Evolutionary conservation across 92 coral and sea anemone genomes (phyloP).

Genomic region (Blastomussa wellsi): DNA sequence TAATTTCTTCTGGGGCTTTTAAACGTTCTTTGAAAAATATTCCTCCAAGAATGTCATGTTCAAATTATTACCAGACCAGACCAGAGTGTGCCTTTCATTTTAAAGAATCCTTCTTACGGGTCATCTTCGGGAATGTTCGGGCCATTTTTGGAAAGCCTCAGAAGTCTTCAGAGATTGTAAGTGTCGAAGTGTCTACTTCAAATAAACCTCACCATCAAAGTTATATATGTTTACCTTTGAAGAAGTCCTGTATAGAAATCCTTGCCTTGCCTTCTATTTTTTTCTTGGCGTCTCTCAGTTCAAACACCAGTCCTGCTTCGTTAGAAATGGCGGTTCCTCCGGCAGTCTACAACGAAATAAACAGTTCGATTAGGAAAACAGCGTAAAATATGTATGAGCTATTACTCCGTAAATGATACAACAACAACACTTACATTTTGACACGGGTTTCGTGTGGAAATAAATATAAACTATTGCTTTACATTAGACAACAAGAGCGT

Average conservation of each 20-base stretch:
- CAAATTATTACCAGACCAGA: not conserved
- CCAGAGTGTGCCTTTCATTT: not conserved
- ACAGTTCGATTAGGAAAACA: not conserved
- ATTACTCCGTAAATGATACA: not conserved
- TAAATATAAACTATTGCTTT: no score
- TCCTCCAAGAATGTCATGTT: not conserved
- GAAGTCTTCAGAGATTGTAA: not conserved
- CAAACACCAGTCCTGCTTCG: conserved; percentile 74
- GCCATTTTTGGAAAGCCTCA: not conserved
- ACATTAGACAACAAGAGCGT: no score
- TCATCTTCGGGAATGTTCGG: not conserved
- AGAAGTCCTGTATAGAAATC: conserved; percentile 76
- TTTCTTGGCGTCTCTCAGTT: conserved; percentile 82
- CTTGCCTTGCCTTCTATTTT: conserved; percentile 65
- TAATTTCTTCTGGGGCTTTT: no score
- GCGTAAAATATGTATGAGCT: not conserved
- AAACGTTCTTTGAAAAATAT: no score
- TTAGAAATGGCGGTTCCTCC: conserved; percentile 86
- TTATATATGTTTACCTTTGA: conserved; percentile 64
- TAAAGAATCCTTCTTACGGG: no score
- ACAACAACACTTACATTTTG: no score
- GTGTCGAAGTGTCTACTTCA: not conserved
- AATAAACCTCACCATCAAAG: not conserved
- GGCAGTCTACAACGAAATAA: conserved; percentile 49
- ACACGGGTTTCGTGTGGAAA: no score